Evolutionary conservation across 2,888 invertebrate genomes (phyloP).

Genomic region (Ennomos fuscantarius): DNA sequence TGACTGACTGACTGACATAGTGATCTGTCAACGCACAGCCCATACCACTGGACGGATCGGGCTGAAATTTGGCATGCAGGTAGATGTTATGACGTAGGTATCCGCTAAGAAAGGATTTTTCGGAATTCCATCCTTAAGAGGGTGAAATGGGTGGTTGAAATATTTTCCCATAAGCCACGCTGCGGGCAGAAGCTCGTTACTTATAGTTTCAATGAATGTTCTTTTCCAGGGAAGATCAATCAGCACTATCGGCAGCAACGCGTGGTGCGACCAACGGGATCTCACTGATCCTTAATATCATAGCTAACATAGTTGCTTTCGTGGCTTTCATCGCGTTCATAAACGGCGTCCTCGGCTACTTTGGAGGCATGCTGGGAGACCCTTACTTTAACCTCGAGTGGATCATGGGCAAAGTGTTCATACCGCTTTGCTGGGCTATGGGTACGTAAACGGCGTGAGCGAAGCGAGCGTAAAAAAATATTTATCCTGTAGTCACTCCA

Average conservation of each 20-base stretch:
- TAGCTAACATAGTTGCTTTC: conserved; percentile 96
- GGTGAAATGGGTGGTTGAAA: too few relatives aligned
- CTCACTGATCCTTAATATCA: conserved; percentile 92
- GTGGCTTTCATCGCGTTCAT: conserved; percentile 94
- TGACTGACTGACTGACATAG: too few relatives aligned
- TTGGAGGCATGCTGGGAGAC: conserved; percentile 91
- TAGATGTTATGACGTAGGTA: too few relatives aligned
- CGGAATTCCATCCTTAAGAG: too few relatives aligned
- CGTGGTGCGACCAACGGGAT: conserved; percentile 94
- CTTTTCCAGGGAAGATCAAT: conserved; percentile 89
- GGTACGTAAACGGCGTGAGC: conserved; percentile 73
- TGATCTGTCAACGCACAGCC: too few relatives aligned
- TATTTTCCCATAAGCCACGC: too few relatives aligned
- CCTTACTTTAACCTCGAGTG: conserved; percentile 87
- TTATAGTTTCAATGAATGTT: too few relatives aligned
- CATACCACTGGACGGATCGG: too few relatives aligned
- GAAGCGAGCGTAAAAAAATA: background rate
- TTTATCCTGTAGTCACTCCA: background rate
- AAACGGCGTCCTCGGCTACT: conserved; percentile 92
- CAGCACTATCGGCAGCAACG: conserved; percentile 95
- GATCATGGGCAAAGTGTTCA: conserved; percentile 94
- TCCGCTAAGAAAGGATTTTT: too few relatives aligned
- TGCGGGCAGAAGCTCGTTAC: too few relatives aligned
- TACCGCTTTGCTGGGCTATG: conserved; percentile 95
- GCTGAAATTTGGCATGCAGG: too few relatives aligned